These are phyloP conservation scores for Apodemia hepburni DNA, from an alignment of 2,888 invertebrate species.

Conservation along the genomic window DNA sequence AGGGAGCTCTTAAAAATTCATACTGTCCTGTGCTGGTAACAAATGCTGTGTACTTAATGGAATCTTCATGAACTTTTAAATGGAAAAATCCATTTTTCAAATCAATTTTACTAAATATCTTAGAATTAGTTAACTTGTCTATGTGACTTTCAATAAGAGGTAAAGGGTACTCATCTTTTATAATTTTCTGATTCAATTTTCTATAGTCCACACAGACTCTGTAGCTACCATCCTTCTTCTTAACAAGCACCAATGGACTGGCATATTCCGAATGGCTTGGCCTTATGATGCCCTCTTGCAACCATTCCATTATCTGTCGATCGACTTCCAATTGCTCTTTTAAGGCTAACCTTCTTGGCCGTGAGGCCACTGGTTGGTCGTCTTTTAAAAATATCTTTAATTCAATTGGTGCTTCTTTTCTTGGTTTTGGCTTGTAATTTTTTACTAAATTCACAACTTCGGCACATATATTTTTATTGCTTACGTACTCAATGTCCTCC, in stretches of 20 bases:
- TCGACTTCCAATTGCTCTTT: no score
- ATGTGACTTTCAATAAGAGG: slow-evolving; percentile 30
- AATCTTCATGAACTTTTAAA: slow-evolving; percentile 37
- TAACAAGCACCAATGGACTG: background rate
- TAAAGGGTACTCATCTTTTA: background rate
- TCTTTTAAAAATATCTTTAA: no score
- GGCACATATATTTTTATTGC: no score
- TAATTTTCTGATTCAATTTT: background rate
- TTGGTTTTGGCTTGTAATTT: background rate
- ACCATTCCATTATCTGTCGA: no score
- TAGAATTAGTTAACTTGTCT: slow-evolving; percentile 42
- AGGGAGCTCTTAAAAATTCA: slow-evolving; percentile 41
- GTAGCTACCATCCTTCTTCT: background rate
- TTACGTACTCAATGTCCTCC: no score
- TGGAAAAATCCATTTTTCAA: slow-evolving; percentile 48
- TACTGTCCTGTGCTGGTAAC: slow-evolving; percentile 46
- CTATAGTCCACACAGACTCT: background rate
- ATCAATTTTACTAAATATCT: slow-evolving; percentile 34
- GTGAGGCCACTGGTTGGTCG: no score
- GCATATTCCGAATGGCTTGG: background rate
- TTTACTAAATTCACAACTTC: no score
- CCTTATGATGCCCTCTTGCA: no score
- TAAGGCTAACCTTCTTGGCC: no score
- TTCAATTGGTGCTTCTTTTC: background rate
- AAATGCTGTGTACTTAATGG: slow-evolving; percentile 45